These are phyloP conservation scores for Gracilinanus agilis DNA, from an alignment of 2,113 vertebrate species.

Conservation along the genomic window DNA sequence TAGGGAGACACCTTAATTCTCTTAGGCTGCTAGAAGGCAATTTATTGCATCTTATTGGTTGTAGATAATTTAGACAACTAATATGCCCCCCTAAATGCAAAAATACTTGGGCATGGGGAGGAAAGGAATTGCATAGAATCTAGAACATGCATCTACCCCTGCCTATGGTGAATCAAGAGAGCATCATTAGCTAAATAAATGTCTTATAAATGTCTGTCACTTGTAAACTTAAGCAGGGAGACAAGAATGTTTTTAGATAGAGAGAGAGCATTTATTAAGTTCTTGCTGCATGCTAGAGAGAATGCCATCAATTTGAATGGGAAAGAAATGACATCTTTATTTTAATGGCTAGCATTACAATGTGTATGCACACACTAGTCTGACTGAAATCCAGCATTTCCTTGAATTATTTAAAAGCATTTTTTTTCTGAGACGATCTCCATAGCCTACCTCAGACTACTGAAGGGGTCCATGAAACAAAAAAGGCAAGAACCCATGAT, in stretches of 20 bases:
- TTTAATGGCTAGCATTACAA: not conserved
- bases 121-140: not conserved
- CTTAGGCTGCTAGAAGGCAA: not conserved
- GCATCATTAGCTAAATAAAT: not conserved
- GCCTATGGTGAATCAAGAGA: not conserved
- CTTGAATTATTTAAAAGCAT: not conserved
- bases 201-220: not conserved
- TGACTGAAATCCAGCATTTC: not conserved
- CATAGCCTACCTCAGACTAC: not conserved
- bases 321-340: not conserved
- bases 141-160: constrained; percentile 9
- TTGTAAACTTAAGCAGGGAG: not conserved
- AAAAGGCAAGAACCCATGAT: not conserved
- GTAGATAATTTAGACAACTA: constrained; percentile 8
- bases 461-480: not conserved
- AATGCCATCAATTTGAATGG: not conserved
- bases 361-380: not conserved
- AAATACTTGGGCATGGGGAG: not conserved
- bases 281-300: not conserved
- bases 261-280: not conserved
- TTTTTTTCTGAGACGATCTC: not conserved
- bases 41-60: constrained; percentile 3
- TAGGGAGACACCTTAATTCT: constrained; percentile 9
- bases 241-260: not conserved
- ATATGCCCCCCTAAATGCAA: constrained; percentile 8